Evolutionary conservation across 2,888 invertebrate species (phyloP), one percentile per base, ranked within the genome.

Genomic region (Fragum whitleyi): DNA sequence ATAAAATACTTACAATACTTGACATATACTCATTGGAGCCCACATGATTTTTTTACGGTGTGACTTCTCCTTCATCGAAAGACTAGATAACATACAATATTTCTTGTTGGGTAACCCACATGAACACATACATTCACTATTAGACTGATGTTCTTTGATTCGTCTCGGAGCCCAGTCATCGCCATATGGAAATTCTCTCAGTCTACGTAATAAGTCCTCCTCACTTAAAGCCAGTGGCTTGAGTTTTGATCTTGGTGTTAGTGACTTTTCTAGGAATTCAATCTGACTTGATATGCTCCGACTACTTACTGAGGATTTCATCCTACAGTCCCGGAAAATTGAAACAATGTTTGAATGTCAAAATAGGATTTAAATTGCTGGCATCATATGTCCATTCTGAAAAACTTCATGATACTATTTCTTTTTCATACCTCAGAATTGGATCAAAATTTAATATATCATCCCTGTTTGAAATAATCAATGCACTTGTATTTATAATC

Each of bases 1-100:
- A 6, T 36, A 36, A 36, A 36, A 80, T 82, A 86, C 86, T 86
- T 85, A 86, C 86, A 84, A 82, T 0, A 79, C 82, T 83, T 84
- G 80, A 77, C 83, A 81, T 26, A 86, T 85, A 70, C 83, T 82
- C 82, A 86, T 82, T 5, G 86, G 83, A 7, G 83, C 86, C 86
- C 86, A 86, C 1, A 81, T 78, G 23, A 84, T 76, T 26, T 79
- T 83, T 65, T 82, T 85, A 51, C 70, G 67, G 14, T 53, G 47
- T 16, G 70, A 70, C 59, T 70, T 74, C 74, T 57, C 70, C 53
- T 47, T 80, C 74, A 42, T 62, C 3, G 76, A 57, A 1, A 82
- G 55, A 62, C 71, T 80, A 2, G 82, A 78, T 29, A 86, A 74
- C 86, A 86, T 86, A 55, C 84, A 84, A 62, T 84, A 86, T 23